Conservation (phyloP, 2,113 vertebrate genomes). For the Martes martes region DNA sequence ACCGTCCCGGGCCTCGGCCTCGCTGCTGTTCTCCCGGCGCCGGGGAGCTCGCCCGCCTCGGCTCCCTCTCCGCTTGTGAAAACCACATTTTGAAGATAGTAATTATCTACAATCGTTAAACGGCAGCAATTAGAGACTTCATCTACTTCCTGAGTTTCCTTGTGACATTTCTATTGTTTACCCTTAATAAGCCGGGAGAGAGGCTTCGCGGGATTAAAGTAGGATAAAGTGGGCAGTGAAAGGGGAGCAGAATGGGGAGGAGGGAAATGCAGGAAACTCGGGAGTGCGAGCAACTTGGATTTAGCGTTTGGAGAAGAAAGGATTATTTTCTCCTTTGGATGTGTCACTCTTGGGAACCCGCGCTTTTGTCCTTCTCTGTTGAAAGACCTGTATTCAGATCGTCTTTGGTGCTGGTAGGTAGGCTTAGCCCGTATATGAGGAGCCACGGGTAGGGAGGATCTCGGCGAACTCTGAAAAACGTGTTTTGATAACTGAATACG, state of each 20-base stretch:
- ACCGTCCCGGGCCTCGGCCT: not conserved
- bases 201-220: constrained; percentile 37
- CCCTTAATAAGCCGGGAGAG: constrained; percentile 20
- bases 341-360: constrained; percentile 51
- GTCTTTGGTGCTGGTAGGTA: constrained; percentile 35
- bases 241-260: not conserved
- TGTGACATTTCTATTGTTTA: constrained; percentile 70
- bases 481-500: constrained; percentile 44
- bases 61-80: constrained; percentile 10
- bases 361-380: constrained; percentile 69
- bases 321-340: constrained; percentile 66
- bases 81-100: constrained; percentile 52
- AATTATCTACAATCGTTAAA: constrained; percentile 50
- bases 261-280: not conserved
- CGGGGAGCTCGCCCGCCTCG: not conserved
- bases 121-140: constrained; percentile 68
- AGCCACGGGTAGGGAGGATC: constrained; percentile 18
- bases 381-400: constrained; percentile 58
- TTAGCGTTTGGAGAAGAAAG: constrained; percentile 56
- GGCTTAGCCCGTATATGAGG: not conserved
- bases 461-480: not conserved
- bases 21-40: not conserved
- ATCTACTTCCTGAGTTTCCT: constrained; percentile 61
- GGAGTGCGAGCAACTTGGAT: constrained; percentile 14
- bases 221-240: constrained; percentile 50